phyloP scores from a whole-genome alignment of 2,797 vertebrate species.

The Lacerta viridis region DNA sequence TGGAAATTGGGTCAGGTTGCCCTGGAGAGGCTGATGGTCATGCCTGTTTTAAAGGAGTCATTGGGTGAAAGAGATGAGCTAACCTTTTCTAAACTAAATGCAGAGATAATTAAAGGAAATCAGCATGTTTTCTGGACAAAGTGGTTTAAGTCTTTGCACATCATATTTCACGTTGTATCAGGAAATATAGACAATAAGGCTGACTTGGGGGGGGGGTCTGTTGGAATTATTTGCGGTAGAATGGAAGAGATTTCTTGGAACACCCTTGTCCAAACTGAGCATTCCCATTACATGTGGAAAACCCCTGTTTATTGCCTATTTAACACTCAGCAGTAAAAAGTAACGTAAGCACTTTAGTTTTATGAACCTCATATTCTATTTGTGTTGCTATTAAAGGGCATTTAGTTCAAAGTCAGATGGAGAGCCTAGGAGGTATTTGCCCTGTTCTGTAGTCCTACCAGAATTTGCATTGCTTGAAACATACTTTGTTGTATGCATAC shows the following conservation, averaged over 20 bases:
- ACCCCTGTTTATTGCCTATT: neutral
- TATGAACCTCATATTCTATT: neutral
- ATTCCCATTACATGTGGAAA: no score
- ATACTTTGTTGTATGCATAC: neutral
- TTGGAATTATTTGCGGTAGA: no score
- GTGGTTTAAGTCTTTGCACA: no score
- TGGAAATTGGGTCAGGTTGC: neutral
- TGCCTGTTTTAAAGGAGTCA: neutral
- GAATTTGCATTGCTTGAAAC: neutral
- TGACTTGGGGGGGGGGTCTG: no score
- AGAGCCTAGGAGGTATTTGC: neutral
- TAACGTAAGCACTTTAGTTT: neutral
- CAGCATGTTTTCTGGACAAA: neutral
- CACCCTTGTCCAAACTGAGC: no score
- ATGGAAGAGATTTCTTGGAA: no score
- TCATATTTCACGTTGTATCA: no score
- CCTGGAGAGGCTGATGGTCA: neutral
- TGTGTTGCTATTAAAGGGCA: neutral
- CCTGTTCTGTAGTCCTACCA: neutral
- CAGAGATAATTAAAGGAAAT: neutral
- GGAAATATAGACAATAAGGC: no score
- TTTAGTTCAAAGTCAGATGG: constrained; percentile 6
- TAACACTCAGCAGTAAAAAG: neutral
- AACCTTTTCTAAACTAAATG: neutral
- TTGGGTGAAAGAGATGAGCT: neutral